Percentiles rank a stretch among this genome's conserved stretches.
These are phyloP conservation scores for Galaxias olidus DNA, from an alignment of 2,797 vertebrate genomes.

Conservation along the genomic window DNA sequence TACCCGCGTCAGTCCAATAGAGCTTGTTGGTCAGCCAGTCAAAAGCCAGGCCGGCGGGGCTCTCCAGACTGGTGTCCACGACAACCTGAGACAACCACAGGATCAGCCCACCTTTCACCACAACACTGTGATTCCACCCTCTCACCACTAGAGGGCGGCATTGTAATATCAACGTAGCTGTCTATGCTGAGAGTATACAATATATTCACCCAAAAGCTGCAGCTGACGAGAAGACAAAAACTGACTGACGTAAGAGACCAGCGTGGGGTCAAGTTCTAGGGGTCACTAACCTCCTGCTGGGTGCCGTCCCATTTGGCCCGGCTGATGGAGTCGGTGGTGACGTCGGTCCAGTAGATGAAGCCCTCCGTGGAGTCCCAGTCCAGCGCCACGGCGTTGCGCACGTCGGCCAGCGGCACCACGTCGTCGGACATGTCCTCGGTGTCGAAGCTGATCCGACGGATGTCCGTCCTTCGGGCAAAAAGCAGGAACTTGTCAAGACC, in stretches of 20 bases:
- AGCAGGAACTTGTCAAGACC: constrained; percentile 99
- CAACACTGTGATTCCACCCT: constrained; percentile 15
- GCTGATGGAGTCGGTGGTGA: constrained; percentile 97
- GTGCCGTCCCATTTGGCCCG: constrained; percentile 96
- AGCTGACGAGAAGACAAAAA: background rate
- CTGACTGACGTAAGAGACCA: background rate
- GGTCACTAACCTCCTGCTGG: constrained; percentile 86
- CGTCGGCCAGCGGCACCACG: constrained; percentile 94
- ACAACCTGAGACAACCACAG: constrained; percentile 78
- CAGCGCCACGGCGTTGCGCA: constrained; percentile 96
- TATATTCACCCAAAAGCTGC: no score
- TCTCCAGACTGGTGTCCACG: constrained; percentile 96
- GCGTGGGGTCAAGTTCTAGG: no score
- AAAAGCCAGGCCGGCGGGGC: constrained; percentile 94
- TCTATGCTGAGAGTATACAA: no score
- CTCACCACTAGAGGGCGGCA: constrained; percentile 55
- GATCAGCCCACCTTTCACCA: background rate
- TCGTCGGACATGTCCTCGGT: constrained; percentile 96
- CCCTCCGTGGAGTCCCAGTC: constrained; percentile 93
- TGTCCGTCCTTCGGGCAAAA: constrained; percentile 99
- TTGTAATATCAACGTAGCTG: constrained; percentile 12
- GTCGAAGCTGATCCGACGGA: constrained; percentile 99
- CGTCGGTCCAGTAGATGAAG: constrained; percentile 98
- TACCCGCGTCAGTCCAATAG: constrained; percentile 99
- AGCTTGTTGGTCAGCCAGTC: constrained; percentile 97